phyloP scores from a whole-genome alignment of 2,113 vertebrate genomes.

The Sylvia atricapilla region DNA sequence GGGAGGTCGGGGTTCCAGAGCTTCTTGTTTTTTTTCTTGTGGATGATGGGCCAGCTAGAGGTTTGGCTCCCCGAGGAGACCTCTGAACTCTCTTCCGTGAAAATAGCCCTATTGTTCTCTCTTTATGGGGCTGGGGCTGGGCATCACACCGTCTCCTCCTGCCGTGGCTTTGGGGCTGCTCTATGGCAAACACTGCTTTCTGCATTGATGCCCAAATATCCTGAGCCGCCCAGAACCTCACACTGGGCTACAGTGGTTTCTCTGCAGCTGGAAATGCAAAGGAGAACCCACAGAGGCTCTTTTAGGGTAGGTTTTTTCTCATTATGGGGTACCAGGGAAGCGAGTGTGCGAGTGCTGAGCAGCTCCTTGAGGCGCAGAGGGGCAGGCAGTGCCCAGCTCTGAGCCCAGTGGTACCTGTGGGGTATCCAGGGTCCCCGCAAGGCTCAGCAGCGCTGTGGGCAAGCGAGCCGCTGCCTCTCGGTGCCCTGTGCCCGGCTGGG shows the following conservation, averaged over 20 bases:
- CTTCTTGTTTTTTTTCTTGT: neutral
- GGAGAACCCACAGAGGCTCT: neutral
- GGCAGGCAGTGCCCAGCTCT: neutral
- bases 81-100: neutral
- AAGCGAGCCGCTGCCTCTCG: neutral
- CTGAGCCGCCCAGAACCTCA: neutral
- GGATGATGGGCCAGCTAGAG: neutral
- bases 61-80: neutral
- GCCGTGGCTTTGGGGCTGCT: neutral
- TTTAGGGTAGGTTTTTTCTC: neutral
- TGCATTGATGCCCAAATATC: neutral
- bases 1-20: neutral
- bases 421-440: neutral
- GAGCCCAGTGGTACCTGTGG: neutral
- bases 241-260: neutral
- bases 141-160: neutral
- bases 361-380: rapidly evolving
- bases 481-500: neutral
- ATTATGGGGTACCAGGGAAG: neutral
- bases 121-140: neutral
- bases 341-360: rapidly evolving
- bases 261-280: neutral
- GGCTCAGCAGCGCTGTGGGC: neutral
- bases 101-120: conserved; percentile 9
- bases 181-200: rapidly evolving